Conservation (phyloP, 2,113 vertebrate genomes). For the Myotis brandtii region DNA sequence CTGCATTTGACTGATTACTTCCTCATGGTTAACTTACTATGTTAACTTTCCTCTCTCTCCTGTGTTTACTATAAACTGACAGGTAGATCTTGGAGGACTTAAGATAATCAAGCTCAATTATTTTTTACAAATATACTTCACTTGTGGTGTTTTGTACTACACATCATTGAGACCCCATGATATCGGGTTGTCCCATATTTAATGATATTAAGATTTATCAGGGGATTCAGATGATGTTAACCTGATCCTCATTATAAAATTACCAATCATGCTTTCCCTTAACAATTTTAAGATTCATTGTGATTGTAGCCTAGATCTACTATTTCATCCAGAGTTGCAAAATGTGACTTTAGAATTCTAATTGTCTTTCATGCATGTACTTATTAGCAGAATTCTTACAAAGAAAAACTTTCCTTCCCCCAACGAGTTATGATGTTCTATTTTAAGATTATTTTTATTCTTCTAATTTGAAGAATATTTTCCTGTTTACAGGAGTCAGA, state of each 20-base stretch:
- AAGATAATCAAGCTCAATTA: background rate
- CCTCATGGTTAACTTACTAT: background rate
- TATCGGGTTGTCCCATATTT: background rate
- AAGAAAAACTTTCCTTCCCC: conserved; percentile 1
- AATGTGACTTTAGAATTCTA: conserved; percentile 14
- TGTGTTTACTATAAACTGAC: background rate
- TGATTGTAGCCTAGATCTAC: background rate
- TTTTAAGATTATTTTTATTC: conserved; percentile 39
- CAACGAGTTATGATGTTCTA: background rate
- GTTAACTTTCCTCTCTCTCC: background rate
- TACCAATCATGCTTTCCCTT: background rate
- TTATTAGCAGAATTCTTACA: background rate
- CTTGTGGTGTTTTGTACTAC: background rate
- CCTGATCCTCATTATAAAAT: background rate
- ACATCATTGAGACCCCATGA: background rate
- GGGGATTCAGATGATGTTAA: background rate
- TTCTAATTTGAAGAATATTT: conserved; percentile 39
- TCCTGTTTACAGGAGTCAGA: conserved; percentile 16
- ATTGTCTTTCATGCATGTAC: background rate
- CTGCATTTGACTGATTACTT: background rate
- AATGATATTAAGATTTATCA: conserved; percentile 19
- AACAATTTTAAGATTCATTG: background rate
- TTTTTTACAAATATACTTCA: background rate
- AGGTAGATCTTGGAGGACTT: background rate
- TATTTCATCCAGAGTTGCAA: conserved; percentile 2